Percentiles rank a stretch among this genome's conserved stretches.
phyloP scores from a whole-genome alignment of 2,888 invertebrate species.

The Acronicta leporina region DNA sequence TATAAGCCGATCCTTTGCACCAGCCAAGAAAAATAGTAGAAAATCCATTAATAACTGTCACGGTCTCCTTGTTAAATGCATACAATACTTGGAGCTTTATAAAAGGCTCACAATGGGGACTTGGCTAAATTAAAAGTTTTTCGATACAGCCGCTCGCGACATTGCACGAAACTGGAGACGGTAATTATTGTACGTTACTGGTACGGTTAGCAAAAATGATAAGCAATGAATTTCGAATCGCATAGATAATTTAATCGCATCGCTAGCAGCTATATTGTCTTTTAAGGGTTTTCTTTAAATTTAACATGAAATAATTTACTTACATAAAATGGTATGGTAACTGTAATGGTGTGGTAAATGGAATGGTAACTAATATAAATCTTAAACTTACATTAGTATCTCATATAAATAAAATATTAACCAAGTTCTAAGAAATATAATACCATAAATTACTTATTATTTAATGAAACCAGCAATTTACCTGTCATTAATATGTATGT shows the following conservation, averaged over 20 bases:
- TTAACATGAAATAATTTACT: no score
- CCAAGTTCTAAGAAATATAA: conserved; percentile 17
- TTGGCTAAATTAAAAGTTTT: conserved; percentile 89
- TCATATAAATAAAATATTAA: conserved; percentile 8
- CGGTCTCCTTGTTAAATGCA: conserved; percentile 88
- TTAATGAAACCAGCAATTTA: conserved; percentile 26
- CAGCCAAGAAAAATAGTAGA: conserved; percentile 86
- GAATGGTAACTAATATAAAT: no score
- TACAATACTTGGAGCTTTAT: conserved; percentile 89
- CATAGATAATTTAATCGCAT: no score
- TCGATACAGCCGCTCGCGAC: conserved; percentile 85
- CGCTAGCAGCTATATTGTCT: no score
- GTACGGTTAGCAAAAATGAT: conserved; percentile 63
- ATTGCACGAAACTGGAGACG: conserved; percentile 85
- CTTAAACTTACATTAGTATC: no score
- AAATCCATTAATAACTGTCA: conserved; percentile 88
- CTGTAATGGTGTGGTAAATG: no score
- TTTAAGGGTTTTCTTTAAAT: no score
- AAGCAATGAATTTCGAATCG: not conserved
- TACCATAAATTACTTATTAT: conserved; percentile 8
- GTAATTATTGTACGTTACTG: conserved; percentile 81
- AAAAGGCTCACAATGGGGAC: conserved; percentile 87
- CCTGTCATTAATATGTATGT: conserved; percentile 35
- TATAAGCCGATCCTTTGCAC: conserved; percentile 79
- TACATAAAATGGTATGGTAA: no score